Evolutionary conservation across 2,113 vertebrate species (phyloP).

Genomic region (Catharus minimus): DNA sequence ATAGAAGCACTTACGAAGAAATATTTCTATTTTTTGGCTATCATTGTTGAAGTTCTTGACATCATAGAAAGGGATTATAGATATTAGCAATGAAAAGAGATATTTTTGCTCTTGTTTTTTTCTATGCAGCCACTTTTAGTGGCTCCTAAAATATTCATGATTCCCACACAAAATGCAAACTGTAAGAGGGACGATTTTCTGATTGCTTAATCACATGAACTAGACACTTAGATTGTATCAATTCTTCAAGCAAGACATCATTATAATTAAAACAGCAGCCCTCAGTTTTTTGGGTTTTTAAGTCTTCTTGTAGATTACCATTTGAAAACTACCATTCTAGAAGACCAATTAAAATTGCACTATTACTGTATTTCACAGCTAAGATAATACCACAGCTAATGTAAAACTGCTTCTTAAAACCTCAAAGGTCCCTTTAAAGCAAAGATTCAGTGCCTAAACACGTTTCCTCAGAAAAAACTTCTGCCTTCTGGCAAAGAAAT

Average conservation of each 20-base stretch:
- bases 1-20: neutral
- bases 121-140: neutral
- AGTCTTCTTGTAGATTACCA: neutral
- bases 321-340: slow-evolving; percentile 53
- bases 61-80: neutral
- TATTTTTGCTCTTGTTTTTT: neutral
- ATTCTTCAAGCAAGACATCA: slow-evolving; percentile 2
- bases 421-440: neutral
- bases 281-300: slow-evolving; percentile 16
- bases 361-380: slow-evolving; percentile 44
- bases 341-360: slow-evolving; percentile 21
- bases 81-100: neutral
- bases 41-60: neutral
- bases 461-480: neutral
- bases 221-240: slow-evolving; percentile 5
- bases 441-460: slow-evolving; percentile 23
- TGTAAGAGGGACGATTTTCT: neutral
- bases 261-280: slow-evolving; percentile 21
- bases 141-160: slow-evolving; percentile 19
- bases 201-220: slow-evolving; percentile 5
- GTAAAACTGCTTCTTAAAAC: slow-evolving; percentile 3
- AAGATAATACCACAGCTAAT: neutral
- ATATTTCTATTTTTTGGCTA: neutral
- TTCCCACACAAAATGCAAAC: slow-evolving; percentile 47
- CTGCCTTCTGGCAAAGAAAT: slow-evolving; percentile 15